Evolutionary conservation across 92 coral and sea anemone species (phyloP), one percentile per base, ranked within the genome.

Genomic region (Palythoa grandis): DNA sequence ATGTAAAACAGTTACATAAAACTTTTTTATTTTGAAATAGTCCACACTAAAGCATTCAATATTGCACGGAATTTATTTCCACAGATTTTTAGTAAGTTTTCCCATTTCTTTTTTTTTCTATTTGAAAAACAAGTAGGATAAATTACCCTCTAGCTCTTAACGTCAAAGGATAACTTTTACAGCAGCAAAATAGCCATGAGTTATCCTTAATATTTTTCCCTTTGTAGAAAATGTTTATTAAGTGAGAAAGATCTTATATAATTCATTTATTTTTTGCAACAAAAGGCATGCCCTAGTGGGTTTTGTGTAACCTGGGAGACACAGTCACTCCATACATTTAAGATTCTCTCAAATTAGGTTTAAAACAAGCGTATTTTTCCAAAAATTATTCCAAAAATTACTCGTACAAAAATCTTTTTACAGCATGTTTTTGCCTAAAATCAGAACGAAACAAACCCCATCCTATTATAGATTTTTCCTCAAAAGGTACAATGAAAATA

Each of bases 251-350:
- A 63, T n/a, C 8, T 63, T 23, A 63, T 4, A 63, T 63, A 63
- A 63, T 17, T 20, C 24, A 19, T 63, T 63, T 19, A 63, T 63
- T 2, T n/a, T 43, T 10, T 19, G 29, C 6, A 63, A 63, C 69
- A 63, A 63, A 63, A 19, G 69, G 9, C 25, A 77, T 77, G 22
- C n/a, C 40, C 52, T 58, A n/a, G 70, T 58, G n/a, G 70, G 54
- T 37, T 38, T 19, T 58, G 7, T 23, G 29, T 60, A 38, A 60
- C 83, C 83, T 37, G 12, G 83, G 83, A 78, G 58, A 78, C 83
- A 38, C 38, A 4, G 9, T 43, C 50, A 8, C 20, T 39, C 17
- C 7, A 20, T 16, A 54, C 19, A 43, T 1, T 4, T 5, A 5
- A 6, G 35, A 29, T 29, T 29, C 35, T 29, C 17, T n/a, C 8